Conservation (phyloP, 1,140 invertebrate genomes). For the Brachionus plicatilis region DNA sequence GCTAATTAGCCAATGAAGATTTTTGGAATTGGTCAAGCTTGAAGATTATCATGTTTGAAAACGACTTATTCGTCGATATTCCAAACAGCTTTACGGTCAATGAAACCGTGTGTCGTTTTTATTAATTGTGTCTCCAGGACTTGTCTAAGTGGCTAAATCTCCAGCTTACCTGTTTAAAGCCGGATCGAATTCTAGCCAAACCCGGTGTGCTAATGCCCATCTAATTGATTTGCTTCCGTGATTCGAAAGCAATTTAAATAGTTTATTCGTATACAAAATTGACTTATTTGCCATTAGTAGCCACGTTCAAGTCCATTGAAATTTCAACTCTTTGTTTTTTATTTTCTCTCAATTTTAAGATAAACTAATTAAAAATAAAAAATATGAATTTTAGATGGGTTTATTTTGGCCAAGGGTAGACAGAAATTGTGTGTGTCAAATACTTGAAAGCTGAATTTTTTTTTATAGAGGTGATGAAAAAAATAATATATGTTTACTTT, state of each 20-base stretch:
- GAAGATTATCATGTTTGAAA: not conserved
- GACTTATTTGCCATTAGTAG: not conserved
- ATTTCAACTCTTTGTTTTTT: not conserved
- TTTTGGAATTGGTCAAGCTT: not conserved
- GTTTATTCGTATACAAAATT: not conserved
- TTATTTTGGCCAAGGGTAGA: not conserved
- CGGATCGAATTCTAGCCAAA: not conserved
- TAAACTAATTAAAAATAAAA: slow-evolving; percentile 20
- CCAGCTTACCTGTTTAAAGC: slow-evolving; percentile 17
- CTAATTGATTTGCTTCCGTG: not conserved
- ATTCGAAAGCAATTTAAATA: not conserved
- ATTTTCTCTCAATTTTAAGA: slow-evolving; percentile 1
- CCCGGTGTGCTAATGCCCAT: not conserved
- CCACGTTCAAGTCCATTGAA: not conserved
- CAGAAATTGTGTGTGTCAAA: not conserved
- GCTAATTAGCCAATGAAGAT: not conserved
- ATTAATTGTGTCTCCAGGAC: slow-evolving; percentile 25
- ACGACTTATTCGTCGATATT: not conserved
- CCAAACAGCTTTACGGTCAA: slow-evolving; percentile 17
- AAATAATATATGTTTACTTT: slow-evolving; percentile 4
- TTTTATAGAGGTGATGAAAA: not conserved
- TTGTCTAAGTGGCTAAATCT: slow-evolving; percentile 34
- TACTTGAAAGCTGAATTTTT: not conserved
- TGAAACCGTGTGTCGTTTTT: slow-evolving; percentile 31
- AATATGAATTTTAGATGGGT: not conserved